phyloP scores from a whole-genome alignment of 2,888 invertebrate species.

The Hemithea aestivaria region DNA sequence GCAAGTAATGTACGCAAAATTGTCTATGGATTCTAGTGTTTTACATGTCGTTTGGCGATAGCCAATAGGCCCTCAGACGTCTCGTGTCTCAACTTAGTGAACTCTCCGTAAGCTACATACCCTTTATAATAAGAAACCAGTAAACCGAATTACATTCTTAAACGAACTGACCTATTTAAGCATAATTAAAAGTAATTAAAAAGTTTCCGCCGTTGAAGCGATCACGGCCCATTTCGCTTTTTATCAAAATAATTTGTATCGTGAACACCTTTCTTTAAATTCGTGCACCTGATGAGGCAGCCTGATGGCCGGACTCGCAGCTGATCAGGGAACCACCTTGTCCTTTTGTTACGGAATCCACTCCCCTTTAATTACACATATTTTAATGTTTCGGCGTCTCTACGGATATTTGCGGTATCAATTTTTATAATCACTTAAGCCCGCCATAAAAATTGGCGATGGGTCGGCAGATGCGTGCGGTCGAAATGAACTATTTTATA shows the following conservation, averaged over 20 bases:
- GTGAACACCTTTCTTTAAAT: constrained; percentile 34
- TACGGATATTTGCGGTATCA: constrained; percentile 22
- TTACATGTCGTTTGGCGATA: too few relatives aligned
- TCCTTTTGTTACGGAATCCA: constrained; percentile 28
- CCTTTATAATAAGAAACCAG: too few relatives aligned
- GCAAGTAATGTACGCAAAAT: too few relatives aligned
- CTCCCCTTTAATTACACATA: constrained; percentile 25
- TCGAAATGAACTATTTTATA: too few relatives aligned
- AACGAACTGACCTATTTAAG: constrained; percentile 8
- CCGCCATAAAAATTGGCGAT: constrained; percentile 10
- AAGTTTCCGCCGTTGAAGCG: constrained; percentile 15
- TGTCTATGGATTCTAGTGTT: too few relatives aligned
- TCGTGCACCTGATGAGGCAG: constrained; percentile 29
- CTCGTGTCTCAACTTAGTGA: too few relatives aligned
- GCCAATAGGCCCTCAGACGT: too few relatives aligned
- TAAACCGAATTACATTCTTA: too few relatives aligned
- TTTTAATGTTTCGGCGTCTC: constrained; percentile 17
- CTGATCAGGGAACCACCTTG: constrained; percentile 32
- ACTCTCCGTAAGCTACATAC: too few relatives aligned
- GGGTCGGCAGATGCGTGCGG: constrained; percentile 10
- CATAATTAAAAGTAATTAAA: constrained; percentile 4
- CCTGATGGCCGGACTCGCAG: constrained; percentile 16
- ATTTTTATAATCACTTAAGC: constrained; percentile 16
- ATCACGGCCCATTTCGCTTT: constrained; percentile 20
- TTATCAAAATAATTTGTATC: constrained; percentile 28